Evolutionary conservation across 2,888 invertebrate species (phyloP).

Genomic region (Caenorhabditis sulstoni): DNA sequence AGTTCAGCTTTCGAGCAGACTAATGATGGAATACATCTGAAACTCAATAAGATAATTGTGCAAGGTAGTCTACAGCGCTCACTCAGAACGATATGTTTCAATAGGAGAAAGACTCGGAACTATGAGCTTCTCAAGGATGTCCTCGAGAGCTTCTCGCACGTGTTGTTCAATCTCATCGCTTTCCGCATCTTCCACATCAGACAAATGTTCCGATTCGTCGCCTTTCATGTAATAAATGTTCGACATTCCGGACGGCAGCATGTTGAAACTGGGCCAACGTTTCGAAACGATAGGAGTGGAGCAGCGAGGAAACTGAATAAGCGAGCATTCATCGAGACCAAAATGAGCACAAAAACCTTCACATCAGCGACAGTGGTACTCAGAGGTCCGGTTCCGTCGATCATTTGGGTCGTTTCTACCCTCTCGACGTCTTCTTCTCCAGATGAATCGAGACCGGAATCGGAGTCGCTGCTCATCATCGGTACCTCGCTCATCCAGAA

Average conservation of each 20-base stretch:
- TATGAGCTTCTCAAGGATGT: too few species aligned
- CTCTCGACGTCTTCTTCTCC: not conserved
- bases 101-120: too few species aligned
- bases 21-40: too few species aligned
- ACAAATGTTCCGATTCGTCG: too few species aligned
- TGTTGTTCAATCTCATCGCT: too few species aligned
- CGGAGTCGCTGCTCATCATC: slow-evolving; percentile 1
- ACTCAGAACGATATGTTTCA: too few species aligned
- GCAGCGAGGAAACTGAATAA: slow-evolving; percentile 7
- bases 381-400: not conserved
- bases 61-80: too few species aligned
- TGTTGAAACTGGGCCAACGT: not conserved
- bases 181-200: too few species aligned
- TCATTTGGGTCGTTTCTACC: not conserved
- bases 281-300: not conserved
- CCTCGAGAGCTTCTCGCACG: too few species aligned
- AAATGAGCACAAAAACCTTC: too few species aligned
- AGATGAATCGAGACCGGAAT: not conserved
- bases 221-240: not conserved
- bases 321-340: slow-evolving; percentile 1
- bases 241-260: not conserved
- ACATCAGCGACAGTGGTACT: slow-evolving; percentile 15
- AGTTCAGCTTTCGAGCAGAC: too few species aligned
- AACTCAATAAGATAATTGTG: too few species aligned
- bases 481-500: slow-evolving; percentile 24